These are phyloP conservation scores for Coenobita brevimanus DNA, from an alignment of 1,140 invertebrate genomes.

Conservation along the genomic window DNA sequence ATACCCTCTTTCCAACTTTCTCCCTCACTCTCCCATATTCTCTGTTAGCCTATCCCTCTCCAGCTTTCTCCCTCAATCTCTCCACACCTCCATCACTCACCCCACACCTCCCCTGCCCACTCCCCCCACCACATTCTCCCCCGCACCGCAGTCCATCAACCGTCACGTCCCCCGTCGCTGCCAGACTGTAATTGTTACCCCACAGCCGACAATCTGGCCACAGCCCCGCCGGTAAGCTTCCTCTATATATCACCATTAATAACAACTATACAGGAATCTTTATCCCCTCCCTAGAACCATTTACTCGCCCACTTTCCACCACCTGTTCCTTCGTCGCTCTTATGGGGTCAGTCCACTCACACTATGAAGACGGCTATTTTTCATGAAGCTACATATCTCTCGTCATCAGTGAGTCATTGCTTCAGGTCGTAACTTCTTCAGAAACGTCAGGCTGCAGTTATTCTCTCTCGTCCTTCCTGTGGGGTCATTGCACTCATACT, in stretches of 20 bases:
- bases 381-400: no score
- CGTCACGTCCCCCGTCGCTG: neutral
- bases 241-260: slow-evolving; percentile 46
- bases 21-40: slow-evolving; percentile 20
- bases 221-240: slow-evolving; percentile 6
- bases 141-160: neutral
- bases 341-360: neutral
- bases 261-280: slow-evolving; percentile 35
- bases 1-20: neutral
- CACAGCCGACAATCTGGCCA: slow-evolving; percentile 22
- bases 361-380: no score
- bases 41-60: slow-evolving; percentile 27
- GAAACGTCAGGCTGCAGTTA: no score
- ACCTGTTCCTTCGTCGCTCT: neutral
- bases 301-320: slow-evolving; percentile 23
- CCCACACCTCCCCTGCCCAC: neutral
- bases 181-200: neutral
- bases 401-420: no score
- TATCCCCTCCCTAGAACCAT: slow-evolving; percentile 36
- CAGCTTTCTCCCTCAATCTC: neutral
- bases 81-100: neutral
- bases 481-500: no score
- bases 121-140: neutral
- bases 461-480: no score
- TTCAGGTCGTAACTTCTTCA: no score